A percentile compares a stretch with the other conserved stretches of the same genome.
Evolutionary conservation across 2,113 vertebrate species (phyloP).

Genomic region (Crotalus horridus): DNA sequence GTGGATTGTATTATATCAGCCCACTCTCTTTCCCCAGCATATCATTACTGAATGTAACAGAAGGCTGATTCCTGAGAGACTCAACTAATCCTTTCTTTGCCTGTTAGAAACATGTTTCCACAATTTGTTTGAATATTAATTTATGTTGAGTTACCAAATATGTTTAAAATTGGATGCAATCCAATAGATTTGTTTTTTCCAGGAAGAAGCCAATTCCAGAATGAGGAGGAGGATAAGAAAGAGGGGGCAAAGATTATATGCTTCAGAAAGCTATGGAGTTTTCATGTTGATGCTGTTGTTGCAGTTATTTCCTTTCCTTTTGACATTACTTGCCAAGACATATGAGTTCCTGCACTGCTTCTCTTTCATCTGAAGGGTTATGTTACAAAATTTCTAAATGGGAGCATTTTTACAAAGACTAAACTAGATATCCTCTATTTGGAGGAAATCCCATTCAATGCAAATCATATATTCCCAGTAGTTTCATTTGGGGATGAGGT

Average conservation of each 20-base stretch:
- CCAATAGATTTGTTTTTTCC: not conserved
- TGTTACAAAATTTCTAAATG: not conserved
- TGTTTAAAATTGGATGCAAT: constrained; percentile 7
- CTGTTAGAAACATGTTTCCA: not conserved
- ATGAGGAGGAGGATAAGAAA: not conserved
- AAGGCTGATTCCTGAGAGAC: not conserved
- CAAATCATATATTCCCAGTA: not conserved
- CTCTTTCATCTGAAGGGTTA: not conserved
- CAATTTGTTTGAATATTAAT: not conserved
- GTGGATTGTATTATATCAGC: constrained; percentile 30
- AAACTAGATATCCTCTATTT: not conserved
- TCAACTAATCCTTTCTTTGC: not conserved
- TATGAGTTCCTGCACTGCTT: not conserved
- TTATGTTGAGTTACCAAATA: constrained; percentile 2
- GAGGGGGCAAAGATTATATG: not conserved
- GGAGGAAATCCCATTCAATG: not conserved
- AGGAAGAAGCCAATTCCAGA: not conserved
- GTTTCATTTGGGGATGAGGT: not conserved
- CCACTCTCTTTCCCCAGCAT: constrained; percentile 8
- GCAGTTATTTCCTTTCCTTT: not conserved
- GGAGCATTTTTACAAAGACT: not conserved
- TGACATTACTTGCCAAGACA: not conserved
- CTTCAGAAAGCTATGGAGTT: not conserved
- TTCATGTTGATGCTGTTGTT: not conserved
- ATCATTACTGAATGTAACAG: constrained; percentile 20